Conservation (phyloP, 1,140 invertebrate species). For the Hypothenemus hampei region DNA sequence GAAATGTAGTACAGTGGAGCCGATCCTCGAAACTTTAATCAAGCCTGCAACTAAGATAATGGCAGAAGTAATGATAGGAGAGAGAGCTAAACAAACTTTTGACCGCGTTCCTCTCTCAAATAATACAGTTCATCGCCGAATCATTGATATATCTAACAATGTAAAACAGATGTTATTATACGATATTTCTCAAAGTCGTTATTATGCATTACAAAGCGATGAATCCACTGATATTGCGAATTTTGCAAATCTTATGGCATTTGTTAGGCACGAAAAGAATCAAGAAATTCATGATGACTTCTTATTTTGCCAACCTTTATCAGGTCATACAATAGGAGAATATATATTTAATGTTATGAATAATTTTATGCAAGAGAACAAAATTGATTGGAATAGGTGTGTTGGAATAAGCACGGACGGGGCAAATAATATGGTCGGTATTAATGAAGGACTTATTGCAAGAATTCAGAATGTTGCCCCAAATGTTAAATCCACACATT, state of each 20-base stretch:
- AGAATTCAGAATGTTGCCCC: constrained; percentile 18
- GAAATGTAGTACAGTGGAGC: too few relatives aligned
- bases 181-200: not conserved
- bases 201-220: not conserved
- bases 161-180: not conserved
- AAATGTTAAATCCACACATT: constrained; percentile 12
- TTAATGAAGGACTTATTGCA: constrained; percentile 8
- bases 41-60: too few relatives aligned
- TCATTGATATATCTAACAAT: not conserved
- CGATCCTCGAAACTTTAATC: too few relatives aligned
- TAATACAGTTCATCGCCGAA: too few relatives aligned
- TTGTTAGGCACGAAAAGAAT: not conserved
- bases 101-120: too few relatives aligned
- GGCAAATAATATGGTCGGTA: constrained; percentile 31
- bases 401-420: constrained; percentile 33
- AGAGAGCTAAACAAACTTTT: too few relatives aligned
- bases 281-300: not conserved
- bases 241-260: not conserved
- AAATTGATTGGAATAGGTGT: constrained; percentile 32
- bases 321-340: not conserved
- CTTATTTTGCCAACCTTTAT: not conserved
- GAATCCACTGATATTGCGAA: not conserved
- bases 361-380: constrained; percentile 32
- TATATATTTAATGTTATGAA: constrained; percentile 8
- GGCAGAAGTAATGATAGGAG: too few relatives aligned